A percentile compares a stretch with the other conserved stretches of the same genome.
Evolutionary conservation across 2,113 vertebrate species (phyloP).

Genomic region (Jacana jacana): DNA sequence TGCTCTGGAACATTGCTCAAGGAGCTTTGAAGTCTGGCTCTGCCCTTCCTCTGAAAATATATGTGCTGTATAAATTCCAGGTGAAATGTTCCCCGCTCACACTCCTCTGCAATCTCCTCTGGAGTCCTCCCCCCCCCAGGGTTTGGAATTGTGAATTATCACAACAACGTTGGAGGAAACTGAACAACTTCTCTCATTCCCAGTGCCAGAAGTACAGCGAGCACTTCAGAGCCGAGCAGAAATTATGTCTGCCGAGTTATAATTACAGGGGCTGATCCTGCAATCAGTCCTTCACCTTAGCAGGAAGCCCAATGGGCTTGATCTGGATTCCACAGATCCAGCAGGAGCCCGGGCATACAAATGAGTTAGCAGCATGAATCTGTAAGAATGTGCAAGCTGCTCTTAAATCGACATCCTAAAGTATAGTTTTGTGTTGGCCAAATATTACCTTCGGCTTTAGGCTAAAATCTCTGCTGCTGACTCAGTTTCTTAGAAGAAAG

Average conservation of each 20-base stretch:
- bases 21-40: not conserved
- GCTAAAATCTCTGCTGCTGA: not conserved
- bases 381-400: not conserved
- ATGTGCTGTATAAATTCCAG: not conserved
- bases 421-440: not conserved
- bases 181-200: not conserved
- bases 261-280: not conserved
- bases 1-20: not conserved
- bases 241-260: not conserved
- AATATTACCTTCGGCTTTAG: not conserved
- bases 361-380: not conserved
- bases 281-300: not conserved
- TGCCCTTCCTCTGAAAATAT: not conserved
- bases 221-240: not conserved
- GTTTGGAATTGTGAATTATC: not conserved
- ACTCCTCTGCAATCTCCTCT: not conserved
- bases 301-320: not conserved
- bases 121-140: not conserved
- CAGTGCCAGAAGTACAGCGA: not conserved
- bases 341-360: not conserved
- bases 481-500: not conserved
- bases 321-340: not conserved
- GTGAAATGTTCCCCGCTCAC: not conserved
- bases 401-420: not conserved
- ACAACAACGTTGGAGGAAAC: accelerated